A percentile compares a stretch with the other conserved stretches of the same genome.
Evolutionary conservation across 2,797 vertebrate genomes (phyloP).

Genomic region (Smutsia gigantea): DNA sequence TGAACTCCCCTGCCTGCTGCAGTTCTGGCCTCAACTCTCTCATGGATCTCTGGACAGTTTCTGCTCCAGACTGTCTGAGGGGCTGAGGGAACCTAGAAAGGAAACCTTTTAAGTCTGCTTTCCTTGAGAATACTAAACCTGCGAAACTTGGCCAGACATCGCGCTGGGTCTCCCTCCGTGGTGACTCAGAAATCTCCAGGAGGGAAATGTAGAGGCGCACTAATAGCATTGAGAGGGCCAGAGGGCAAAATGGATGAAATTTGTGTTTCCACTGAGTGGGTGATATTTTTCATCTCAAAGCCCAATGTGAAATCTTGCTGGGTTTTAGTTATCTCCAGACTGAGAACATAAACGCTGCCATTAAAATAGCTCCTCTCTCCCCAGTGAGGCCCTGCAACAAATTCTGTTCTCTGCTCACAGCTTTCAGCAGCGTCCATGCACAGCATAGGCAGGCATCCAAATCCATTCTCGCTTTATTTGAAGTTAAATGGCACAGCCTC

Average conservation of each 20-base stretch:
- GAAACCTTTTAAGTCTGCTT: slow-evolving; percentile 77
- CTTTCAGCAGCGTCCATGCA: slow-evolving; percentile 9
- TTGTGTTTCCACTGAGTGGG: slow-evolving; percentile 62
- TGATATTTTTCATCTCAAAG: slow-evolving; percentile 70
- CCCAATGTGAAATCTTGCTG: slow-evolving; percentile 46
- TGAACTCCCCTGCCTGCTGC: slow-evolving; percentile 50
- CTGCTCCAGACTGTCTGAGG: slow-evolving; percentile 70
- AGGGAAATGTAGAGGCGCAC: slow-evolving; percentile 45
- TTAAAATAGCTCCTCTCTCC: slow-evolving; percentile 65
- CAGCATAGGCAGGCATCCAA: slow-evolving; percentile 1
- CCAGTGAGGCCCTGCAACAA: neutral
- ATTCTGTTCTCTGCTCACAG: slow-evolving; percentile 35
- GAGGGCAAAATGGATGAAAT: slow-evolving; percentile 56
- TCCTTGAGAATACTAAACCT: slow-evolving; percentile 67
- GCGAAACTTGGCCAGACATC: slow-evolving; percentile 68
- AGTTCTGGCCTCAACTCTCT: slow-evolving; percentile 58
- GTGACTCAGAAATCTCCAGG: slow-evolving; percentile 71
- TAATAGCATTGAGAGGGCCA: neutral
- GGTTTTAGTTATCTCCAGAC: slow-evolving; percentile 62
- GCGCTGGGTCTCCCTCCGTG: slow-evolving; percentile 43
- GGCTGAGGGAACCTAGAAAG: slow-evolving; percentile 69
- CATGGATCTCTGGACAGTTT: slow-evolving; percentile 62
- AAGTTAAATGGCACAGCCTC: neutral
- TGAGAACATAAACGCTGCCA: slow-evolving; percentile 56
- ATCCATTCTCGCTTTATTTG: neutral